phyloP scores from a whole-genome alignment of 2,888 invertebrate genomes.

The Tachina fera region DNA sequence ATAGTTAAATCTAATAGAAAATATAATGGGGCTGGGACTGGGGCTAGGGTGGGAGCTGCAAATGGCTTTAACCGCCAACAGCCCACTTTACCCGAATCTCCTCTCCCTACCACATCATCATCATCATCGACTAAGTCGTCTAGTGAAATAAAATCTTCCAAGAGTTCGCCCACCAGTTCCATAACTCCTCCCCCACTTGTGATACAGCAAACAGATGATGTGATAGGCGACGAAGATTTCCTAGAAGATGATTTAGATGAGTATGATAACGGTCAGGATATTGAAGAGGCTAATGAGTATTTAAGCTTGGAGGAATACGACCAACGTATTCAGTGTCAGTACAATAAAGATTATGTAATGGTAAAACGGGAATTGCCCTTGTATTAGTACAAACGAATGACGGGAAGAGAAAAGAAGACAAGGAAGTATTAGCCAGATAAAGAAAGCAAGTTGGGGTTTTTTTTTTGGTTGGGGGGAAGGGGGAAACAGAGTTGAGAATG shows the following conservation, averaged over 20 bases:
- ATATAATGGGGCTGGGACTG: too few species aligned
- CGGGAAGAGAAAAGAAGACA: too few species aligned
- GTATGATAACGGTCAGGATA: conserved; percentile 15
- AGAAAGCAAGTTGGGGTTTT: too few species aligned
- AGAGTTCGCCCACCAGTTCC: neutral
- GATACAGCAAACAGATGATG: conserved; percentile 33
- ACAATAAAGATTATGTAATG: neutral
- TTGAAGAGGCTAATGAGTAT: conserved; percentile 36
- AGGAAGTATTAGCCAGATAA: too few species aligned
- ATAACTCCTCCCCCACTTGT: conserved; percentile 10
- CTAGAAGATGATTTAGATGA: conserved; percentile 41
- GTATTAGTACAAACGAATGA: too few species aligned
- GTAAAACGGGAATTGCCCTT: neutral
- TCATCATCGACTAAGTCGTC: neutral
- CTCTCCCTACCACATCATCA: neutral
- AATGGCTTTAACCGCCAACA: too few species aligned
- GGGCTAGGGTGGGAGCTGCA: too few species aligned
- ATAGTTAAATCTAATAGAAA: neutral
- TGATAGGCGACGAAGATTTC: conserved; percentile 46
- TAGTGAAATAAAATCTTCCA: conserved; percentile 13
- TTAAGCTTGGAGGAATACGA: neutral
- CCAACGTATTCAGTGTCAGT: too few species aligned
- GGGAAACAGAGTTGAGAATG: too few species aligned
- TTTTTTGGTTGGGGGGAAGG: too few species aligned
- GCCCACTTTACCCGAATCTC: neutral